Percentiles rank a stretch among this genome's conserved stretches.
Evolutionary conservation across 2,113 vertebrate species (phyloP).

Genomic region (Takifugu bimaculatus): DNA sequence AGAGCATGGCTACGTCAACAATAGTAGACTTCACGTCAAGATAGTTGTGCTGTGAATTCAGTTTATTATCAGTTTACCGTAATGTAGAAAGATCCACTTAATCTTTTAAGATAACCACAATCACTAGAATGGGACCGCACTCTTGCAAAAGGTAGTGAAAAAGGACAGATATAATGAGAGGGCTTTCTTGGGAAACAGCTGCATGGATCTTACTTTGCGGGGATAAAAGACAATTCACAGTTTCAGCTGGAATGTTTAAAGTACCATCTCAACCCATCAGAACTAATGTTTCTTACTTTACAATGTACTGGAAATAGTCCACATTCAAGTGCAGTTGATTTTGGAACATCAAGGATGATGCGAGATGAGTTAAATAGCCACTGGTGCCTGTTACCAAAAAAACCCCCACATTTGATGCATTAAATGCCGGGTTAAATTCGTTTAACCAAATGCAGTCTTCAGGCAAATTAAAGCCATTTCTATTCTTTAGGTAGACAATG

Average conservation of each 20-base stretch:
- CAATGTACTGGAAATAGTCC: slow-evolving; percentile 1
- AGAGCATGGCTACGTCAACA: too few species aligned
- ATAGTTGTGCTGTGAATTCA: too few species aligned
- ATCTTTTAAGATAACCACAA: too few species aligned
- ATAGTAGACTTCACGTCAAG: too few species aligned
- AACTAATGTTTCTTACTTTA: slow-evolving; percentile 3
- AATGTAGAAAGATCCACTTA: too few species aligned
- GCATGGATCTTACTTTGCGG: slow-evolving; percentile 7
- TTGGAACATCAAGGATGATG: neutral
- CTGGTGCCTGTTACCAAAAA: neutral
- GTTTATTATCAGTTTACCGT: too few species aligned
- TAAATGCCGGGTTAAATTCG: neutral
- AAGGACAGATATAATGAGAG: neutral
- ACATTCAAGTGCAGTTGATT: slow-evolving; percentile 1
- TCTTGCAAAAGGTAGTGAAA: too few species aligned
- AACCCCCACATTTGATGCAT: neutral
- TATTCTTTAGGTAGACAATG: too few species aligned
- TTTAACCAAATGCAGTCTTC: too few species aligned
- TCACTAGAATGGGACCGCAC: too few species aligned
- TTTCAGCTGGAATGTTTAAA: slow-evolving; percentile 10
- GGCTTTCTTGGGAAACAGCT: slow-evolving; percentile 6
- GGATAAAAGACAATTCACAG: slow-evolving; percentile 1
- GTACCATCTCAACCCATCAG: neutral
- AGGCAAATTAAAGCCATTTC: too few species aligned
- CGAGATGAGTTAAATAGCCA: neutral